A percentile compares a stretch with the other conserved stretches of the same genome.
Conservation (phyloP, 53 echinoderm and acorn worm genomes). For the Apostichopus leukothele region DNA sequence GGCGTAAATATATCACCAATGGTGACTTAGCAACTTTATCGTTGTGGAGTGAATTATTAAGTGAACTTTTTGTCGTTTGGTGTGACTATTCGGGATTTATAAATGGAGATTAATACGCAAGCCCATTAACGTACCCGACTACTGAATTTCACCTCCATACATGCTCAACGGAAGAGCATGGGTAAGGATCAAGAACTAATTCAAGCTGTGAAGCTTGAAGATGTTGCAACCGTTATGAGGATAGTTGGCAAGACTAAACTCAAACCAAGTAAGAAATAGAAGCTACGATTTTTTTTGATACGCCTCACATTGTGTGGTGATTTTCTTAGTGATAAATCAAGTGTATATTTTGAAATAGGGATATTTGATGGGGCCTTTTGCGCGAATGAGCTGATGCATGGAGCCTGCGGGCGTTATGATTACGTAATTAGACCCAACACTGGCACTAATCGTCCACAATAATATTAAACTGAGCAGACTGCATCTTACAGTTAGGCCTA, state of each 20-base stretch:
- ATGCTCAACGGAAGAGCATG: conserved; percentile 51
- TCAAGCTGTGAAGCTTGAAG: conserved; percentile 88
- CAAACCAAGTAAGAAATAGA: conserved; percentile 78
- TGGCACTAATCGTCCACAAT: too few species aligned
- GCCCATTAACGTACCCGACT: not conserved
- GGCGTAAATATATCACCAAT: not conserved
- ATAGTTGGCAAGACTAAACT: conserved; percentile 78
- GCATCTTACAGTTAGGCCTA: too few species aligned
- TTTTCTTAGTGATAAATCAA: not conserved
- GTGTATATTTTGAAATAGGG: not conserved
- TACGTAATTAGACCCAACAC: too few species aligned
- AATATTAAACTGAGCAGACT: too few species aligned
- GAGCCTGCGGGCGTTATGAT: too few species aligned
- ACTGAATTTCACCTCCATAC: not conserved
- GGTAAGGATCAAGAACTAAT: conserved; percentile 92
- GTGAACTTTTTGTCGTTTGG: conserved; percentile 47
- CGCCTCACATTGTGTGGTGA: not conserved
- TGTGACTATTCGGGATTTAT: conserved; percentile 51
- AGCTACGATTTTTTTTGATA: too few species aligned
- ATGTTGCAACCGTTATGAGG: conserved; percentile 70
- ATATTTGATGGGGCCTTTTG: not conserved
- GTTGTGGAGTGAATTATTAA: conserved; percentile 9
- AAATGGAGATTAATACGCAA: conserved; percentile 16
- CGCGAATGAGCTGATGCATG: too few species aligned
- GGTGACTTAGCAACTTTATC: not conserved